These are phyloP conservation scores for Candoia aspera DNA, from an alignment of 2,113 vertebrate species.

Conservation along the genomic window DNA sequence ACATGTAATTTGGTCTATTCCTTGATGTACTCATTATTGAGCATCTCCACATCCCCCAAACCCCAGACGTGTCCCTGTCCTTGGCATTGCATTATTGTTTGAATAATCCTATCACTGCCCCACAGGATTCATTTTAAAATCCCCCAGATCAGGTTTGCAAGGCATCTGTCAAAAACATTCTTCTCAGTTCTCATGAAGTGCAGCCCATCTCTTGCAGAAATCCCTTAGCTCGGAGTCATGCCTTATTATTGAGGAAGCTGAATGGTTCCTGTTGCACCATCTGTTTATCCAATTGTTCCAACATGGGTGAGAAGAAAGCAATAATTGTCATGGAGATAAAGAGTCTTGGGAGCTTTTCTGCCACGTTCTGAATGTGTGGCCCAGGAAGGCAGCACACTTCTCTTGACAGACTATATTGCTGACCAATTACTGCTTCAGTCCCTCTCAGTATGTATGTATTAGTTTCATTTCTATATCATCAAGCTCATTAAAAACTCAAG, in stretches of 20 bases:
- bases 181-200: not conserved
- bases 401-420: not conserved
- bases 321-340: not conserved
- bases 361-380: not conserved
- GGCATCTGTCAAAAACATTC: not conserved
- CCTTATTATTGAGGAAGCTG: not conserved
- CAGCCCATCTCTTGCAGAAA: not conserved
- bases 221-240: not conserved
- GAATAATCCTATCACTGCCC: not conserved
- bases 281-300: not conserved
- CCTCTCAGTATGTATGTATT: not conserved
- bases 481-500: not conserved
- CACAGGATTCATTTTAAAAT: not conserved
- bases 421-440: not conserved
- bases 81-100: not conserved
- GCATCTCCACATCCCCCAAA: not conserved
- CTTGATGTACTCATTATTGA: not conserved
- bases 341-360: not conserved
- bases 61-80: not conserved
- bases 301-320: not conserved
- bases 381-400: not conserved
- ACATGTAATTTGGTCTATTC: not conserved
- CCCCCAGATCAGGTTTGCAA: not conserved
- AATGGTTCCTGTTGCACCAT: not conserved
- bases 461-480: not conserved